Conservation (phyloP, 2,113 vertebrate genomes). For the Serinus canaria region DNA sequence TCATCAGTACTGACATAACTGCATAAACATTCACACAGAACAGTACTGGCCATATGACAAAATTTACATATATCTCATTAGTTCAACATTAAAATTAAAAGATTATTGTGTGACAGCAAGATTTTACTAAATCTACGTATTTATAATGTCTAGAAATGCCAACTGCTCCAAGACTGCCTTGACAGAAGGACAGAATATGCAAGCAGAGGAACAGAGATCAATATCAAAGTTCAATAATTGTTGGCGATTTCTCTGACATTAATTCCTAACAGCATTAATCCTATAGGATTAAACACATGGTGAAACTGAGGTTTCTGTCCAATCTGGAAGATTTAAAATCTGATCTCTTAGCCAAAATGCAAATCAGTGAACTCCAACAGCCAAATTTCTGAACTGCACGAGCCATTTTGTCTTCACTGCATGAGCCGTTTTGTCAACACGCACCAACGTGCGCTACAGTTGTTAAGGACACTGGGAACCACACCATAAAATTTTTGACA, state of each 20-base stretch:
- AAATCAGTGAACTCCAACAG: not conserved
- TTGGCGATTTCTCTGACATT: not conserved
- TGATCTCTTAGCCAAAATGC: not conserved
- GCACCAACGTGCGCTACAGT: fast-evolving
- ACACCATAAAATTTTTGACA: not conserved
- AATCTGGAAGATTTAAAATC: not conserved
- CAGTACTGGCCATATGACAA: not conserved
- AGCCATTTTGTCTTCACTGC: not conserved
- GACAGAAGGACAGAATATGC: not conserved
- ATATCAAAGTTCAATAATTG: not conserved
- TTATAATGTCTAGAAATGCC: not conserved
- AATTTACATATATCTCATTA: not conserved
- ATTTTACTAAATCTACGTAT: not conserved
- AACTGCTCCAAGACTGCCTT: not conserved
- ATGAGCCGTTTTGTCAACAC: not conserved
- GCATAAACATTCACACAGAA: not conserved
- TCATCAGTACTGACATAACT: not conserved
- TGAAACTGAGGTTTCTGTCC: not conserved
- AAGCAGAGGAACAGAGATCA: not conserved
- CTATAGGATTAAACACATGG: not conserved
- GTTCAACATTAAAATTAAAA: not conserved
- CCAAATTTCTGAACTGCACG: not conserved
- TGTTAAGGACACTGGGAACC: not conserved
- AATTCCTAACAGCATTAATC: not conserved
- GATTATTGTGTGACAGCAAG: not conserved